Evolutionary conservation across 2,113 vertebrate genomes (phyloP).

Genomic region (Mormoops blainvillei): DNA sequence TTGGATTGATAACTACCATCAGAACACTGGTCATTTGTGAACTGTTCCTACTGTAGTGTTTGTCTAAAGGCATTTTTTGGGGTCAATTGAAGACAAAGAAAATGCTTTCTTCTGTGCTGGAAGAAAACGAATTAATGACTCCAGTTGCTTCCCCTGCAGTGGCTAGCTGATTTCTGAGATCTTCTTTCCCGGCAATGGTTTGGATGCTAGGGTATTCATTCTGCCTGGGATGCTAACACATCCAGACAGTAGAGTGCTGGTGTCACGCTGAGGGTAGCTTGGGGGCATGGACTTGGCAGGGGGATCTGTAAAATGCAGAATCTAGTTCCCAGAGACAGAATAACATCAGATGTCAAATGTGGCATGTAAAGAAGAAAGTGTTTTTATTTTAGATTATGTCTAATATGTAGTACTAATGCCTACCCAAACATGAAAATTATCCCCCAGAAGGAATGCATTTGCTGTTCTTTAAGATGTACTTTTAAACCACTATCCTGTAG

Average conservation of each 20-base stretch:
- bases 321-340: background rate
- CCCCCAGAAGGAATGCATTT: background rate
- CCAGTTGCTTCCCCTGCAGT: background rate
- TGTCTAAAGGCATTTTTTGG: constrained; percentile 27
- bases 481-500: background rate
- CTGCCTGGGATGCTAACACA: background rate
- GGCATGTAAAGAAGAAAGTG: background rate
- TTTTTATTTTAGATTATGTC: background rate
- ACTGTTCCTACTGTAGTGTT: background rate
- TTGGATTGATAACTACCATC: background rate
- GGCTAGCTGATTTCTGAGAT: background rate
- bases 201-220: background rate
- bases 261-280: background rate
- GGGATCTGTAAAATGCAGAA: background rate
- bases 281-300: background rate
- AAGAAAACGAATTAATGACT: constrained; percentile 33
- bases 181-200: background rate
- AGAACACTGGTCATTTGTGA: background rate
- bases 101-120: background rate
- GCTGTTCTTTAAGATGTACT: background rate
- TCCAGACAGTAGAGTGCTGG: background rate
- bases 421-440: background rate
- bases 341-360: background rate
- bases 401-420: background rate
- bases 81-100: constrained; percentile 19